Base-by-base conservation (phyloP, 2,888 invertebrate genomes). In the Phlogophora meticulosa region DNA sequence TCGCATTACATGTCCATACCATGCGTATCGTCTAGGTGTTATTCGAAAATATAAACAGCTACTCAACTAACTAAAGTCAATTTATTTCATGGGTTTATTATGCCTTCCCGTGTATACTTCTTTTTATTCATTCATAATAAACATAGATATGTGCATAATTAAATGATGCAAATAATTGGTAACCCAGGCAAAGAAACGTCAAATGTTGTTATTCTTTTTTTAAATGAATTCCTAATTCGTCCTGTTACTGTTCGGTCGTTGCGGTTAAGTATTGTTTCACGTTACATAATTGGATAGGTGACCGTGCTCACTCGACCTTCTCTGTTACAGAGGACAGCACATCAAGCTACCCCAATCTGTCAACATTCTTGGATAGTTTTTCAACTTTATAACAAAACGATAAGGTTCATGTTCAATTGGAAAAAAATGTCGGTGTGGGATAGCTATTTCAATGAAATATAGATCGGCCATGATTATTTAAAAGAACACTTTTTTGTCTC, bases 261-360 rank as follows among this genome's bases (percentile, higher is more conserved):
- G 42, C 32, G 24, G 45, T 52, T 56, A 62, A 65, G 42, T 56
- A 17, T 22, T 36, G 17, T 40, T 46, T 55, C 15, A 55, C 43
- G 48, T 56, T 34, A 34, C n/a, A 9, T 58, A 64, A 61, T 63
- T 60, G 46, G 52, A 53, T 62, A 65, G 58, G 68, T 67, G 62
- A 76, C 56, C 56, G 51, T 40, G 43, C 42, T 34, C n/a, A 36
- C 1, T 15, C 40, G 20, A 38, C 58, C 56, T 75, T 61, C 22
- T 46, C 5, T 28, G 4, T n/a, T n/a, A n/a, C n/a, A n/a, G n/a
- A n/a, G n/a, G n/a, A n/a, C n/a, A n/a, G n/a, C n/a, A n/a, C n/a
- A n/a, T n/a, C n/a, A n/a, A n/a, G n/a, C n/a, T n/a, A n/a, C n/a
- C n/a, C n/a, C n/a, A n/a, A n/a, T n/a, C n/a, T n/a, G n/a, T n/a